phyloP scores from a whole-genome alignment of 2,888 invertebrate genomes.

The Agrochola lota region DNA sequence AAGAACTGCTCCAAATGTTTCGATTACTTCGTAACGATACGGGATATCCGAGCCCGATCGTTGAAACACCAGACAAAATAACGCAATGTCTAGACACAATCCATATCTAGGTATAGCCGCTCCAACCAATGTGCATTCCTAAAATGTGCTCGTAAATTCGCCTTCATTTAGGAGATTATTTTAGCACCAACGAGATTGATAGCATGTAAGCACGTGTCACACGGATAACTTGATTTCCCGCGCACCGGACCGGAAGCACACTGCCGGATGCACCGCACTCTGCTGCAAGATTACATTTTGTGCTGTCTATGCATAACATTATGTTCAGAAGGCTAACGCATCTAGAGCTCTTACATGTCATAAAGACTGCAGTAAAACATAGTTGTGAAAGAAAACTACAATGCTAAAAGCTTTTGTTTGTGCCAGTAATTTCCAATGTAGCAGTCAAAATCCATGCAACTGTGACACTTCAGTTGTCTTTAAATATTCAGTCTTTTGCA shows the following conservation, averaged over 20 bases:
- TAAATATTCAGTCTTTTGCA: too few relatives aligned
- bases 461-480: too few relatives aligned
- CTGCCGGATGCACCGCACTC: constrained; percentile 66
- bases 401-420: neutral
- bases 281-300: constrained; percentile 56
- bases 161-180: constrained; percentile 37
- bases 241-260: constrained; percentile 72
- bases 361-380: neutral
- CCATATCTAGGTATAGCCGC: neutral
- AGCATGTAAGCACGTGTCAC: constrained; percentile 45
- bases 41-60: neutral
- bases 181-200: constrained; percentile 34
- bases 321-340: constrained; percentile 25
- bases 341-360: neutral
- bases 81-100: neutral
- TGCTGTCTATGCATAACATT: constrained; percentile 12
- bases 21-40: neutral
- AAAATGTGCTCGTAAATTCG: constrained; percentile 22
- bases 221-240: constrained; percentile 72
- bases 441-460: too few relatives aligned
- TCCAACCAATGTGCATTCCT: neutral
- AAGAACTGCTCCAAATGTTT: neutral
- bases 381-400: neutral
- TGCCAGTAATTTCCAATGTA: neutral
- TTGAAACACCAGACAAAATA: neutral